A percentile compares a stretch with the other conserved stretches of the same genome.
phyloP scores from a whole-genome alignment of 2,113 vertebrate species.

The Syngnathoides biaculeatus region DNA sequence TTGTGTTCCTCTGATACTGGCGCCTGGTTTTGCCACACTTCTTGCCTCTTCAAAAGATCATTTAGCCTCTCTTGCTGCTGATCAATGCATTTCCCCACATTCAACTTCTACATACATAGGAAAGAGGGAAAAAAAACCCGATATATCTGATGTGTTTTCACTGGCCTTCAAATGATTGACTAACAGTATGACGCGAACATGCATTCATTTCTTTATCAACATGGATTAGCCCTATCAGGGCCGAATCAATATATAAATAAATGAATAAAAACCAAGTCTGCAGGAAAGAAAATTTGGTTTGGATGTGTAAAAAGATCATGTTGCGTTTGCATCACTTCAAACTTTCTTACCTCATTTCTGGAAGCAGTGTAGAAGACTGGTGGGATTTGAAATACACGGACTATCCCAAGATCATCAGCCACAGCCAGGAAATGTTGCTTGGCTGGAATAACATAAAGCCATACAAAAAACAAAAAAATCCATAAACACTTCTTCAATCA shows the following conservation, averaged over 20 bases:
- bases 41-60: slow-evolving; percentile 65
- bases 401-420: slow-evolving; percentile 78
- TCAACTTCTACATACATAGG: slow-evolving; percentile 63
- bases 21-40: slow-evolving; percentile 61
- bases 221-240: not conserved
- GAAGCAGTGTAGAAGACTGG: slow-evolving; percentile 71
- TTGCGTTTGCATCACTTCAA: not conserved
- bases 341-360: slow-evolving; percentile 77
- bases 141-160: not conserved
- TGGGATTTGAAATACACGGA: slow-evolving; percentile 84
- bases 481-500: not conserved
- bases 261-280: not conserved
- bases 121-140: not conserved
- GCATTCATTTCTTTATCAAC: not conserved
- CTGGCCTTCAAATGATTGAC: not conserved
- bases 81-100: slow-evolving; percentile 76
- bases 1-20: slow-evolving; percentile 57
- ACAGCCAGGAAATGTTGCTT: slow-evolving; percentile 86
- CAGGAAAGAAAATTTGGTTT: not conserved
- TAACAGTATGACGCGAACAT: not conserved
- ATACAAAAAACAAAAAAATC: slow-evolving; percentile 3
- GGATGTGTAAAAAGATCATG: not conserved
- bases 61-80: slow-evolving; percentile 77
- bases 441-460: slow-evolving; percentile 51
- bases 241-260: not conserved